Base-by-base conservation (phyloP, 2,888 invertebrate species). In the Andrena dorsata region DNA sequence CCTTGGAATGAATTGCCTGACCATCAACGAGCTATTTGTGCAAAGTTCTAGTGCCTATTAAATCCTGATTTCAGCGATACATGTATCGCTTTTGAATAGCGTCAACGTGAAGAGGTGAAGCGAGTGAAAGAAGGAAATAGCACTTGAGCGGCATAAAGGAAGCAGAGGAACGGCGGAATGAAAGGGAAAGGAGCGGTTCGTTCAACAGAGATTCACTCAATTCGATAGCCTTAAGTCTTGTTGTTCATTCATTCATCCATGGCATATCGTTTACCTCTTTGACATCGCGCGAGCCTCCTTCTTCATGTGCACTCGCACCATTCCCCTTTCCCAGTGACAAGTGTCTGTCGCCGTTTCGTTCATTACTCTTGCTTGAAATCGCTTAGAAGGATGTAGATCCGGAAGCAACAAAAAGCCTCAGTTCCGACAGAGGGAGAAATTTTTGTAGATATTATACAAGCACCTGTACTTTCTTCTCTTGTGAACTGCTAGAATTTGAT, bases 201-300 rank as follows among this genome's bases (percentile, higher is more conserved):
- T 78, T 78, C 68, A 49, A 65, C 66, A 76, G 51, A 71, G 70
- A 73, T 68, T 76, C 74, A 53, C 60, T 69, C 65, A 79, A 82
- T 85, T 85, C 79, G 61, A 71, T 76, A 65, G 70, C 30, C 73
- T 61, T 56, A 56, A 76, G 64, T 61, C 82, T 70, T 76, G 76
- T 82, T 85, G 73, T 82, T 82, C 79, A 82, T 82, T 82, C 76
- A 75, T 76, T 65, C 74, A 66, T 58, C 70, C 70, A 56, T 81
- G 71, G 56, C 32, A 23, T 47, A 68, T 49, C 69, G 75, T 68
- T 72, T 65, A n/a, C 13, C n/a, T 47, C 69, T 70, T 70, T 74
- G 81, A 80, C 51, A 47, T 41, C n/a, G n/a, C 32, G 2, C 35
- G 53, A 28, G 68, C 26, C 49, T 56, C 58, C 49, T 69, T 64